Evolutionary conservation across 2,113 vertebrate species (phyloP).

Genomic region (Petromus typicus): DNA sequence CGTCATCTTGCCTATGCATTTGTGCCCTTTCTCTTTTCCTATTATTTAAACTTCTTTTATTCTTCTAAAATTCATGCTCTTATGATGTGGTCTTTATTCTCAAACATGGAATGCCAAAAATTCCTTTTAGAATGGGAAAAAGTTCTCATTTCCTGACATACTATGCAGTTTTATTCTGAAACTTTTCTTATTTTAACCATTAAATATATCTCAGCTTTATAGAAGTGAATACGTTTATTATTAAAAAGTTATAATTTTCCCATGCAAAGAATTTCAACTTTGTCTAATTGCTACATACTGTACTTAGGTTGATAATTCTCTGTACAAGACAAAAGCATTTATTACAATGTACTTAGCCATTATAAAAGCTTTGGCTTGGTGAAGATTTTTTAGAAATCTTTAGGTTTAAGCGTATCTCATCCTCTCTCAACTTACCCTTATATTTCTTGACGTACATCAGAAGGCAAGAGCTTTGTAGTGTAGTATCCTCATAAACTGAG

Average conservation of each 20-base stretch:
- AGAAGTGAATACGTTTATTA: background rate
- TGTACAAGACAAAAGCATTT: background rate
- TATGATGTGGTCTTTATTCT: constrained; percentile 75
- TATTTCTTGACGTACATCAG: constrained; percentile 8
- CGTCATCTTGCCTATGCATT: constrained; percentile 44
- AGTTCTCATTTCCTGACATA: constrained; percentile 81
- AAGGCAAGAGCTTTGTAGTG: constrained; percentile 20
- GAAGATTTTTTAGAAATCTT: constrained; percentile 24
- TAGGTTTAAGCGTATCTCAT: background rate
- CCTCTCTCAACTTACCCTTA: constrained; percentile 18
- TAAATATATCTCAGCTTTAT: constrained; percentile 70
- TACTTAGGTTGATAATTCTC: background rate
- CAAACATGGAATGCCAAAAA: constrained; percentile 69
- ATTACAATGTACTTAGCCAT: background rate
- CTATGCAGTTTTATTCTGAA: constrained; percentile 70
- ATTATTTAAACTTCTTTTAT: constrained; percentile 73
- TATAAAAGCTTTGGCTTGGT: background rate
- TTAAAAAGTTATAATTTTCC: constrained; percentile 24
- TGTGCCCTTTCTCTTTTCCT: background rate
- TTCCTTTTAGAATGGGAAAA: constrained; percentile 75
- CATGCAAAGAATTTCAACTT: constrained; percentile 3
- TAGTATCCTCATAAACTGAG: background rate
- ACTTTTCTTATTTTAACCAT: constrained; percentile 75
- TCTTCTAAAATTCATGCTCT: constrained; percentile 40
- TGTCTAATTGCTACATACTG: background rate